Evolutionary conservation across 2,888 invertebrate genomes (phyloP), one percentile per base, ranked within the genome.

Genomic region (Corbicula japonica): DNA sequence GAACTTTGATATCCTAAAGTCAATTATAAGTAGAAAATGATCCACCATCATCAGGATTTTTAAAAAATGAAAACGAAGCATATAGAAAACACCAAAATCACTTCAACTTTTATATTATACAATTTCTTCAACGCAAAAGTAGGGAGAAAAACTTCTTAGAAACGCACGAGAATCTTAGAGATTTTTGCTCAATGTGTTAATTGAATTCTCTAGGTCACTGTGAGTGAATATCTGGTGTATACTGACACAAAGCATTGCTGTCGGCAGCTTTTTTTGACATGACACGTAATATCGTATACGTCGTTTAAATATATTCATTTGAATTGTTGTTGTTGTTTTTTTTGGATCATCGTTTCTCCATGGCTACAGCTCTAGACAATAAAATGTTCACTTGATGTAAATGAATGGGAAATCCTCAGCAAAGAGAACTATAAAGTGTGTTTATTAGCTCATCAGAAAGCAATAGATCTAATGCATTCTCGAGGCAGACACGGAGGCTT

Each of bases 391-490:
- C 66, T 54, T 54, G 30, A 54, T 41, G 38, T 52, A 41, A 54
- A 66, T 66, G 66, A 66, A 66, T 66, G 52, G n/a, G 52, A 66
- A 26, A 5, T 66, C 54, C 66, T 54, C 54, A 54, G 52, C 41
- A 66, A 66, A 54, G 41, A 35, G 66, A 34, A 54, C 66, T 26
- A 54, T 66, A 66, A 66, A 35, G 28, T 38, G 54, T n/a, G 41
- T 66, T 54, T 66, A 66, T 38, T 38, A 52, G 41, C 66, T 54
- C 66, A 52, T 66, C 54, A 66, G 38, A 54, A 66, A 66, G 54
- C 41, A 54, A 66, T 66, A 66, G 54, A 66, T 66, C 38, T 66
- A 38, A 38, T 66, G 52, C 66, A 66, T 66, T 66, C 41, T 54
- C 32, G 54, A 26, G 30, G 50, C 66, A 52, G 54, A 34, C 54